These are phyloP conservation scores for Druon quercuslanigerum DNA, from an alignment of 1,140 invertebrate genomes.

Conservation along the genomic window DNA sequence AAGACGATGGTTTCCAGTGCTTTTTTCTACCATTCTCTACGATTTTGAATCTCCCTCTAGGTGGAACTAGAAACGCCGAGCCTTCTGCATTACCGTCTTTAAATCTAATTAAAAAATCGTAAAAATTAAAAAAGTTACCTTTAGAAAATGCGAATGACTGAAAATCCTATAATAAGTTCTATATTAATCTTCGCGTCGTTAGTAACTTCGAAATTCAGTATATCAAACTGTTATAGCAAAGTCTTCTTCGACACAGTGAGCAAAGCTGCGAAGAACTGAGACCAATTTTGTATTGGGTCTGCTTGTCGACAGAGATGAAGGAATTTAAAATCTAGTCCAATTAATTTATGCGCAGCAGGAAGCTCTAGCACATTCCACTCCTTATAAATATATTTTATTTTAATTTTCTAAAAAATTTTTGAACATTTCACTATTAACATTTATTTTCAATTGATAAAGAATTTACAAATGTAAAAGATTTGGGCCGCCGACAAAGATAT, in stretches of 20 bases:
- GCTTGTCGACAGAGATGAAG: neutral
- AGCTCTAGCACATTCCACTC: slow-evolving; percentile 31
- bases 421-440: neutral
- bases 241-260: neutral
- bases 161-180: neutral
- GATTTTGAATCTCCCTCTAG: neutral
- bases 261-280: neutral
- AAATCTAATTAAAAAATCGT: neutral
- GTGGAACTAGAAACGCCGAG: neutral
- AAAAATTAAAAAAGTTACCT: neutral
- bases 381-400: slow-evolving; percentile 23
- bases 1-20: slow-evolving; percentile 16
- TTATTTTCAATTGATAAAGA: neutral
- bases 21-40: neutral
- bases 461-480: no score
- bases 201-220: no score
- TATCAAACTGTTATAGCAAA: no score
- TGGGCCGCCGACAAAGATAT: no score
- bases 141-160: neutral
- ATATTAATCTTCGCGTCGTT: neutral
- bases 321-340: slow-evolving; percentile 3
- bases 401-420: neutral
- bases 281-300: neutral
- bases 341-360: slow-evolving; percentile 23
- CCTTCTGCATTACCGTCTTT: neutral